Base-by-base conservation (phyloP, 2,797 vertebrate genomes). In the Enteromius mattozi region DNA sequence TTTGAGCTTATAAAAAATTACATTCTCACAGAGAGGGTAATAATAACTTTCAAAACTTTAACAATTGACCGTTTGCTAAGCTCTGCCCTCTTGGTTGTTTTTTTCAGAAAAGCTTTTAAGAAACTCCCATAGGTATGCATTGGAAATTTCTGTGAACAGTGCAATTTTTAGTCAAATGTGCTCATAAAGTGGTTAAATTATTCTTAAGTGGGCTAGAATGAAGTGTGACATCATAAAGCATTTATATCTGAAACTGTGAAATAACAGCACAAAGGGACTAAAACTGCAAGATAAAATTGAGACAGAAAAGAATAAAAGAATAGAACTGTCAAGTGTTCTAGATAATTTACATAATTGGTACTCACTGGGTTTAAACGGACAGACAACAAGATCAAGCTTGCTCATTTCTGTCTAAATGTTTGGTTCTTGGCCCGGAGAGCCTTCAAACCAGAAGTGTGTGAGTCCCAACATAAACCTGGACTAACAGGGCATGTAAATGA, bases 331-430 rank as follows among this genome's bases (percentile, higher is more conserved):
- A 61, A 42, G 17, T 63, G 10, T 35, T 75, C 2, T n/a, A 54
- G 0, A 54, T 54, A 14, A 54, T 54, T 74, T 35, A 56, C 21
- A 21, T 19, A 45, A 78, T 45, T 21, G 24, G 9, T 63, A 9
- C 16, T 47, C n/a, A 21, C 63, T 63, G 10, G 8, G 17, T 63
- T 37, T 45, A 9, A 42, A 78, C 3, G n/a, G 37, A 45, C 24
- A 45, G n/a, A 71, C 40, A 71, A 24, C 37, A 45, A 42, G 37
- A 13, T 45, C 21, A 45, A 30, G 35, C 2, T 12, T 76, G 19
- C 33, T 56, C 51, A 24, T 40, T 76, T 77, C 8, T 33, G 9
- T 74, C 40, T 35, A 79, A 66, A 68, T 63, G 40, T 69, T 37
- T 56, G 16, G 17, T 59, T 71, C 35, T 81, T 47, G 49, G 68